phyloP scores from a whole-genome alignment of 2,888 invertebrate species.

The Hypselothyrea guttata region DNA sequence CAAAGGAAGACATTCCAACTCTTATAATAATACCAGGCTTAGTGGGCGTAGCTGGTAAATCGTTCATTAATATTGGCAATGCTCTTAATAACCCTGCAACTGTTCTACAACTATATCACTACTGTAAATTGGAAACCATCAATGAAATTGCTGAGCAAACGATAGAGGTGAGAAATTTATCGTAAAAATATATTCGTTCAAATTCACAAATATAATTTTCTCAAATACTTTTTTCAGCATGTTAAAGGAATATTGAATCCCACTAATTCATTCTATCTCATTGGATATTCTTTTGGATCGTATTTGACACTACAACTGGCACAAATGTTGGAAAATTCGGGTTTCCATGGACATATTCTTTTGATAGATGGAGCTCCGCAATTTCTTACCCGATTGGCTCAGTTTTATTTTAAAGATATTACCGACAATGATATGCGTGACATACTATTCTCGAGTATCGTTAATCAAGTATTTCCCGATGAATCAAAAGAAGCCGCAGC shows the following conservation, averaged over 20 bases:
- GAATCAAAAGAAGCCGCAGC: conserved; percentile 75
- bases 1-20: conserved; percentile 64
- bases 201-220: too few species aligned
- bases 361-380: conserved; percentile 93
- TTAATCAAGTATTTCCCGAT: conserved; percentile 78
- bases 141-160: conserved; percentile 69
- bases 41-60: conserved; percentile 85
- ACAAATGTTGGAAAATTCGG: conserved; percentile 86
- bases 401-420: conserved; percentile 72
- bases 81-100: conserved; percentile 63
- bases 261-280: conserved; percentile 87
- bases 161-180: conserved; percentile 70
- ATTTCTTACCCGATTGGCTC: conserved; percentile 84
- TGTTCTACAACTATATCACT: conserved; percentile 78
- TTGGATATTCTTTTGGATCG: conserved; percentile 95
- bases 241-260: conserved; percentile 84
- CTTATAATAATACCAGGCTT: conserved; percentile 86
- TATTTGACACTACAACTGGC: conserved; percentile 90
- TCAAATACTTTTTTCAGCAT: conserved; percentile 84
- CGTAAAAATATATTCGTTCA: too few species aligned
- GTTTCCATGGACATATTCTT: conserved; percentile 85
- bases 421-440: conserved; percentile 77
- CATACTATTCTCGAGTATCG: conserved; percentile 71
- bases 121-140: conserved; percentile 64
- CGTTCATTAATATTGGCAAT: conserved; percentile 80